A percentile compares a stretch with the other conserved stretches of the same genome.
phyloP scores from a whole-genome alignment of 2,113 vertebrate species.

The Microtus ochrogaster region DNA sequence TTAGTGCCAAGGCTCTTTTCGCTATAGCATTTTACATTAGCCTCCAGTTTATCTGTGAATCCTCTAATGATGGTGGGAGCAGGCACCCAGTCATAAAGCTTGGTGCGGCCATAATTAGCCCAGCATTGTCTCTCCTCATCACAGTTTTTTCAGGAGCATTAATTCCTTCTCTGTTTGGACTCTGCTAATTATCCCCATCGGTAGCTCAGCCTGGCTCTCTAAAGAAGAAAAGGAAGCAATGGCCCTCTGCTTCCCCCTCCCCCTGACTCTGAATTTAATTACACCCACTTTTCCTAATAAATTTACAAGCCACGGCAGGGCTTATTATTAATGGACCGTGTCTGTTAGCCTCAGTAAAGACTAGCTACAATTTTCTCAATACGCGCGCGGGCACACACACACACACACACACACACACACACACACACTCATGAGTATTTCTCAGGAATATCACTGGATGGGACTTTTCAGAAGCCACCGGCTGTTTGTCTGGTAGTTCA shows the following conservation, averaged over 20 bases:
- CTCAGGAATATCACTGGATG: background rate
- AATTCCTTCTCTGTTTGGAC: slow-evolving; percentile 85
- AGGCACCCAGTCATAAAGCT: slow-evolving; percentile 78
- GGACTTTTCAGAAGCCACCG: background rate
- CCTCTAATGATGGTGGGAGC: slow-evolving; percentile 79
- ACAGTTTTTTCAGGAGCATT: slow-evolving; percentile 81
- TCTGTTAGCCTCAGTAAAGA: slow-evolving; percentile 23
- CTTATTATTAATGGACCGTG: slow-evolving; percentile 63
- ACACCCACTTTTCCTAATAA: slow-evolving; percentile 76
- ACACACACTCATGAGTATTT: background rate
- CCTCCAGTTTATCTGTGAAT: slow-evolving; percentile 73
- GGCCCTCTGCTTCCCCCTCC: slow-evolving; percentile 3
- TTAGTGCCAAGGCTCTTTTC: slow-evolving; percentile 73
- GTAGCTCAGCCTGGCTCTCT: slow-evolving; percentile 77
- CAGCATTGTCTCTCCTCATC: slow-evolving; percentile 82
- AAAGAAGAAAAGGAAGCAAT: slow-evolving; percentile 64
- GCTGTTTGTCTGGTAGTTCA: background rate
- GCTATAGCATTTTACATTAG: slow-evolving; percentile 74
- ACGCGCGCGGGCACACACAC: no score
- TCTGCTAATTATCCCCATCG: slow-evolving; percentile 85
- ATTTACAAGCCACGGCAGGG: slow-evolving; percentile 48
- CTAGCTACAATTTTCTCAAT: background rate
- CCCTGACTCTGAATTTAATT: slow-evolving; percentile 71
- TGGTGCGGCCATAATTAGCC: slow-evolving; percentile 82
- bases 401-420: background rate